phyloP scores from a whole-genome alignment of 2,888 invertebrate genomes.

The Rutpela maculata region DNA sequence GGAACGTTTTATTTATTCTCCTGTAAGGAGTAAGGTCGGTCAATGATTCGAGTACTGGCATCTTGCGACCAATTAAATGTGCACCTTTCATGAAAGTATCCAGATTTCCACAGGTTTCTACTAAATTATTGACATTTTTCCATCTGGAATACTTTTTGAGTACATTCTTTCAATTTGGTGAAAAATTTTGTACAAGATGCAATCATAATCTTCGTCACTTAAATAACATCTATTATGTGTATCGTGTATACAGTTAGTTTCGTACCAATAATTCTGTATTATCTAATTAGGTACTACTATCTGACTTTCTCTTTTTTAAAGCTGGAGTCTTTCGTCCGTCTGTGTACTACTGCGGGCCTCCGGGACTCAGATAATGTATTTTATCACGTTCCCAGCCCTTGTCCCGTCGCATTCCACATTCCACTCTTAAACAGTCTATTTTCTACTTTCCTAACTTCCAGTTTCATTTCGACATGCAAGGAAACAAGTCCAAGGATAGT shows the following conservation, averaged over 20 bases:
- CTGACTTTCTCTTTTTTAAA: constrained; percentile 82
- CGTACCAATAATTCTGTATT: constrained; percentile 77
- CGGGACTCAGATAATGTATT: too few species aligned
- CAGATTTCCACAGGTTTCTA: constrained; percentile 74
- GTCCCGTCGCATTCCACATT: too few species aligned
- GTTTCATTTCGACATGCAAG: too few species aligned
- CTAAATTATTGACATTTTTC: constrained; percentile 79
- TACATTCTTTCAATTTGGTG: constrained; percentile 74
- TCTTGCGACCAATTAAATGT: constrained; percentile 88
- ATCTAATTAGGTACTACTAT: constrained; percentile 52
- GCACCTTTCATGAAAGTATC: constrained; percentile 75
- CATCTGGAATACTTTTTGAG: constrained; percentile 85
- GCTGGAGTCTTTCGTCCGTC: too few species aligned
- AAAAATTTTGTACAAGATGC: constrained; percentile 87
- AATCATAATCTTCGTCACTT: constrained; percentile 93
- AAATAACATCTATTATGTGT: constrained; percentile 91
- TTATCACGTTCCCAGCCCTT: too few species aligned
- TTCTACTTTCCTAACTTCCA: too few species aligned
- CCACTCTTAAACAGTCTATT: too few species aligned
- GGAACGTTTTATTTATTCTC: too few species aligned
- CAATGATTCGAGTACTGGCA: constrained; percentile 80
- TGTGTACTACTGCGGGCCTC: too few species aligned
- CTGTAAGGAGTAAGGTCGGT: too few species aligned
- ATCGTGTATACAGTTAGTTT: constrained; percentile 93
- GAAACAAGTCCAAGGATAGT: too few species aligned